Percentiles rank a stretch among this genome's conserved stretches.
phyloP scores from a whole-genome alignment of 2,113 vertebrate genomes.

The Etheostoma cragini region DNA sequence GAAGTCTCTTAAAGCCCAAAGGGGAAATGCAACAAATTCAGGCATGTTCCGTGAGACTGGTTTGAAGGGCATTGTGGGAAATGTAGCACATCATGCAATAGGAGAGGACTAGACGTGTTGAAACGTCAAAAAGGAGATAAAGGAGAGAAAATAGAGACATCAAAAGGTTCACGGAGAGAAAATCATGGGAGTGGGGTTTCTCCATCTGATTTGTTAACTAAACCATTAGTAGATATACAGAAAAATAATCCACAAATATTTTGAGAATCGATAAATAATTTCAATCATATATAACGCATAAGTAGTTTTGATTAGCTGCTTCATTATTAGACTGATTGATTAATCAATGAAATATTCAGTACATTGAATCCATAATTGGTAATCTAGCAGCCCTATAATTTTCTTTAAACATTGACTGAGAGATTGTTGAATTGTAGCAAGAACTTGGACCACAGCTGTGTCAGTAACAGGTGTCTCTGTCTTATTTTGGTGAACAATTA shows the following conservation, averaged over 20 bases:
- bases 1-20: neutral
- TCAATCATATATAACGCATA: neutral
- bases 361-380: neutral
- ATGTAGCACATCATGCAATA: neutral
- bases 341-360: neutral
- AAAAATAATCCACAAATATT: neutral
- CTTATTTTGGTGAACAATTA: neutral
- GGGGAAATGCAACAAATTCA: constrained; percentile 32
- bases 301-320: neutral
- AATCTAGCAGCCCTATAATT: neutral
- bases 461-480: neutral
- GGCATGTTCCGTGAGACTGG: constrained; percentile 8
- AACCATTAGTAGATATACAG: neutral
- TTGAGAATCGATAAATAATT: neutral
- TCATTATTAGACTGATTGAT: neutral
- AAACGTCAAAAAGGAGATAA: neutral
- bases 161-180: neutral
- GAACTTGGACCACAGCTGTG: neutral
- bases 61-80: constrained; percentile 31
- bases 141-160: neutral
- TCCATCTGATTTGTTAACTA: neutral
- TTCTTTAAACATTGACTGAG: neutral
- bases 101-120: neutral
- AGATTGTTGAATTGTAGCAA: neutral
- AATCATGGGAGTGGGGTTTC: neutral